These are phyloP conservation scores for Dromiciops gliroides DNA, from an alignment of 2,113 vertebrate genomes.

Conservation along the genomic window DNA sequence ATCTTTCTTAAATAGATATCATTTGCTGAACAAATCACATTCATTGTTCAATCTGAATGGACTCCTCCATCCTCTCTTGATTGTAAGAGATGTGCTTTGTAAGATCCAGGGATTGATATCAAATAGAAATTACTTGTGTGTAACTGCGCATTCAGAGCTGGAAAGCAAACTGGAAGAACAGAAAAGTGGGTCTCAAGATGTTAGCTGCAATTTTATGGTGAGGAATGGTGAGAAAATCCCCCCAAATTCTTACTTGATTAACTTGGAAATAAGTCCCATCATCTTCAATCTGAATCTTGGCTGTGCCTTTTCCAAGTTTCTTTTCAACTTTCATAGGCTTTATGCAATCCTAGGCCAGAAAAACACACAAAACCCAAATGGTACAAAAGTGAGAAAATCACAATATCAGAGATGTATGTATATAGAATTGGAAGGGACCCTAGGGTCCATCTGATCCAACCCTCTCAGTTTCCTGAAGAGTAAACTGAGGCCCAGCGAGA, in stretches of 20 bases:
- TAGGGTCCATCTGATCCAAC: background rate
- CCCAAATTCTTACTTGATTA: constrained; percentile 83
- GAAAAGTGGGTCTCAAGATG: background rate
- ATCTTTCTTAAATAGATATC: background rate
- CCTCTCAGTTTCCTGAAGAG: background rate
- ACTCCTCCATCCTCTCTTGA: background rate
- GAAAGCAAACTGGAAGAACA: background rate
- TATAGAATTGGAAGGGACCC: background rate
- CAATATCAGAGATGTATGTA: background rate
- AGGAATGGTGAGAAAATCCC: background rate
- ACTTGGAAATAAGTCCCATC: constrained; percentile 96
- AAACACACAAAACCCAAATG: background rate
- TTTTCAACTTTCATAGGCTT: constrained; percentile 94
- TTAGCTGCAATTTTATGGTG: background rate
- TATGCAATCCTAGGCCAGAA: constrained; percentile 89
- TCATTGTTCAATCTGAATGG: background rate
- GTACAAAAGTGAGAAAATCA: background rate
- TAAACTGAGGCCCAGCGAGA: background rate
- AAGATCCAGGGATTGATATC: background rate
- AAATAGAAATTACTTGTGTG: background rate
- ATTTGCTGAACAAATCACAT: background rate
- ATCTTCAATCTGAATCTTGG: constrained; percentile 94
- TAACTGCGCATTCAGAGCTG: background rate
- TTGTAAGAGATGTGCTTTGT: background rate
- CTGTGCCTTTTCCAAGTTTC: constrained; percentile 87